These are phyloP conservation scores for Cinclus cinclus DNA, from an alignment of 2,113 vertebrate genomes.

Conservation along the genomic window DNA sequence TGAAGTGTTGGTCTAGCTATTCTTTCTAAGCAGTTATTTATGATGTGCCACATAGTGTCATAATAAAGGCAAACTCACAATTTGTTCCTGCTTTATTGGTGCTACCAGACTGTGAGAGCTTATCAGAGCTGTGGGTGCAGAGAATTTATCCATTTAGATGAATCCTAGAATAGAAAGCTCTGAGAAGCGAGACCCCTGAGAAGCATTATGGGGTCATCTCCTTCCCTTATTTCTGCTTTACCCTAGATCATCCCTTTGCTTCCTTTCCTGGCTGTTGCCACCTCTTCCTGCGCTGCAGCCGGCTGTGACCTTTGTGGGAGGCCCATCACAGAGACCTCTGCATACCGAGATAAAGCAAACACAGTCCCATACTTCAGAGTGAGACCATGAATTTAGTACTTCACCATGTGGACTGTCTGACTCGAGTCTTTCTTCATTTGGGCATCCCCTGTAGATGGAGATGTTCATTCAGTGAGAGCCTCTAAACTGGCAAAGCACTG, in stretches of 20 bases:
- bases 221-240: background rate
- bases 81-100: background rate
- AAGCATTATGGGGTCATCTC: background rate
- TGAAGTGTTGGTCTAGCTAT: constrained; percentile 4
- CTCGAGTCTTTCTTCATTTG: background rate
- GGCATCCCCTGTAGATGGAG: background rate
- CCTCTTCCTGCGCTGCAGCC: background rate
- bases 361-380: background rate
- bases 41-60: background rate
- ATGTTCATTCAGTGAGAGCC: background rate
- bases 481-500: background rate
- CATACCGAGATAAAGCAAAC: background rate
- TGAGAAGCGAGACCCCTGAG: background rate
- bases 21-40: constrained; percentile 14
- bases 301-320: background rate
- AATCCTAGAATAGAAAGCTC: background rate
- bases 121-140: background rate
- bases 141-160: background rate
- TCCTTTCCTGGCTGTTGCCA: background rate
- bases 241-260: background rate
- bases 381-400: background rate
- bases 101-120: background rate
- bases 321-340: background rate
- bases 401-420: background rate
- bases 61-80: background rate